Percentiles rank a stretch among this genome's conserved stretches.
Conservation (phyloP, 2,888 invertebrate genomes). For the Liposcelis brunnea region DNA sequence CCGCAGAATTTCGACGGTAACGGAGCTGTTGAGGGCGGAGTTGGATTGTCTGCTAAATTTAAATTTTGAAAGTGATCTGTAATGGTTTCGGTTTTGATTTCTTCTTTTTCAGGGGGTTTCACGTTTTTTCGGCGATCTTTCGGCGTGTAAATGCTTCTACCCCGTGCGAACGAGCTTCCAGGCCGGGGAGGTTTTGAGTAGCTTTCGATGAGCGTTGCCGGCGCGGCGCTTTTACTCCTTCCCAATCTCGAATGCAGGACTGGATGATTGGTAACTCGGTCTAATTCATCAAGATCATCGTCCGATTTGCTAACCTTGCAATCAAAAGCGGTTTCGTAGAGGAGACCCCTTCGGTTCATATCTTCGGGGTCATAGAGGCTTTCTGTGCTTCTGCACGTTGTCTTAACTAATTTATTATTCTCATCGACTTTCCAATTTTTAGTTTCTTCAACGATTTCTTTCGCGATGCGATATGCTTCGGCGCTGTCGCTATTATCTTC, state of each 20-base stretch:
- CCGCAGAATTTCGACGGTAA: conserved; percentile 60
- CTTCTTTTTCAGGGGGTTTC: conserved; percentile 32
- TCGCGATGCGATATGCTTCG: conserved; percentile 5
- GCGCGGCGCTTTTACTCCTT: conserved; percentile 9
- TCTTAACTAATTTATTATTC: background rate
- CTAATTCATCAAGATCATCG: conserved; percentile 63
- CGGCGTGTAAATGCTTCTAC: conserved; percentile 15
- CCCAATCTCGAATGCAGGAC: conserved; percentile 30
- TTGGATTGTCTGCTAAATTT: conserved; percentile 30
- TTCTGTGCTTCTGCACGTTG: background rate
- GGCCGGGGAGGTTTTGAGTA: conserved; percentile 10
- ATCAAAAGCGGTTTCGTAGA: conserved; percentile 82
- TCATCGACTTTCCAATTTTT: background rate
- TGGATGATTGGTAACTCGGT: conserved; percentile 64
- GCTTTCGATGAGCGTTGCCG: background rate
- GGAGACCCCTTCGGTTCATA: conserved; percentile 33
- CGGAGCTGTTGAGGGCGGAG: conserved; percentile 71
- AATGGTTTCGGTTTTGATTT: background rate
- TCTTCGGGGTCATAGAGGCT: conserved; percentile 7
- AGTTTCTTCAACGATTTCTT: conserved; percentile 4
- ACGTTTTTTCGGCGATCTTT: conserved; percentile 40
- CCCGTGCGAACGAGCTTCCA: conserved; percentile 6
- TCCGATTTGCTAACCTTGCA: conserved; percentile 68
- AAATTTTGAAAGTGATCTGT: background rate
- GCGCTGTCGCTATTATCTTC: conserved; percentile 8